Evolutionary conservation across 2,888 invertebrate genomes (phyloP), one percentile per base, ranked within the genome.

Genomic region (Prionchulus punctatus): DNA sequence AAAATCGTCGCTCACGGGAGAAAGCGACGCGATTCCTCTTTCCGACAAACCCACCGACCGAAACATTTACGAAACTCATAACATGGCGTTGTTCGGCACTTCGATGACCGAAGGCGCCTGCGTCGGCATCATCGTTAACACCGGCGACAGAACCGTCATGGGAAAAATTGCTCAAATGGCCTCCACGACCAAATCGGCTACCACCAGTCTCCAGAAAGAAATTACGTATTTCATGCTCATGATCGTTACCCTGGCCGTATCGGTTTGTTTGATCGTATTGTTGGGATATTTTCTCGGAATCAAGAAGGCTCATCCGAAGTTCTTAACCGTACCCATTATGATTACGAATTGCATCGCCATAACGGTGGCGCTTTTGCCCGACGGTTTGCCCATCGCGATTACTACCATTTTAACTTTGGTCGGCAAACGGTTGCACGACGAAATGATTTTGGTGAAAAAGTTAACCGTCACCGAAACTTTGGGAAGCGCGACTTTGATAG

Each of bases 401-500:
- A 27, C 21, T 28, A 49, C 28, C 15, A 49, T 49, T 28, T 21
- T 49, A 21, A 49, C 50, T 7, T 15, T 49, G 50, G 30, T 49
- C 50, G 50, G 28, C 30, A 7, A 23, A 12, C 50, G 50, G 7
- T 28, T 49, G 30, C 21, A 49, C 30, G 4, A 12, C 30, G 50
- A 28, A 12, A 49, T 18, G 30, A 49, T 49, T 30, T 30, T 49
- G 50, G 50, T 49, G 28, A 49, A 49, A 30, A 49, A 49, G 23
- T 30, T 49, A 15, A 49, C 50, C 26, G 50, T 49, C 50, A 26
- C 30, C 27, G 50, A 49, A 30, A 49, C 50, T 7, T 28, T 49
- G 50, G 50, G 50, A 7, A 49, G 50, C 30, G 50, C 50, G 4
- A 49, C 50, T 7, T 28, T 49, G 50, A 49, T 49, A 26, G 50